phyloP scores from a whole-genome alignment of 2,888 invertebrate species.

The Philaethria dido region DNA sequence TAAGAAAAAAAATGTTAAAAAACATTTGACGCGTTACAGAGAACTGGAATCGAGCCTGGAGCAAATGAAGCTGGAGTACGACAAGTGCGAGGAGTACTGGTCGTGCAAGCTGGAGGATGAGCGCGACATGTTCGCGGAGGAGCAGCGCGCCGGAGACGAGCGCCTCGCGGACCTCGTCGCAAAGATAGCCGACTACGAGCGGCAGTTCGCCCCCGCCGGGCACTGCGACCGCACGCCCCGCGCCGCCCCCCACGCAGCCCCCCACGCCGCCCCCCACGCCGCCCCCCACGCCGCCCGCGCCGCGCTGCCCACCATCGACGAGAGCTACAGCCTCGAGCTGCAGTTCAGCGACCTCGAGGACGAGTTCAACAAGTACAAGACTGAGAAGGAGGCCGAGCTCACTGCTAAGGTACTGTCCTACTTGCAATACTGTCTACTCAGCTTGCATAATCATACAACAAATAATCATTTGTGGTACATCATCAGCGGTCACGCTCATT shows the following conservation, averaged over 20 bases:
- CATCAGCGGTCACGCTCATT: no score
- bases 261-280: constrained; percentile 82
- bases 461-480: no score
- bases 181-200: constrained; percentile 92
- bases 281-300: neutral
- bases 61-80: constrained; percentile 90
- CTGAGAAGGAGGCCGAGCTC: constrained; percentile 47
- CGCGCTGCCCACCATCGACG: constrained; percentile 89
- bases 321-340: constrained; percentile 86
- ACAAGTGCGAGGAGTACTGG: constrained; percentile 95
- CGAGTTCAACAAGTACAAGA: constrained; percentile 80
- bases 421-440: no score
- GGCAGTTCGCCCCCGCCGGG: constrained; percentile 85
- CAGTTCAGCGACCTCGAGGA: constrained; percentile 87
- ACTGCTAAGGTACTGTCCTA: constrained; percentile 32
- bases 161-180: constrained; percentile 46
- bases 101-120: constrained; percentile 90
- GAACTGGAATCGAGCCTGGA: constrained; percentile 90
- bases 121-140: constrained; percentile 88
- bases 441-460: no score
- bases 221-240: no score
- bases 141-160: constrained; percentile 79
- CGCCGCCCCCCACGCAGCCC: constrained; percentile 70
- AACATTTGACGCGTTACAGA: constrained; percentile 56
- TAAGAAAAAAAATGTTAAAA: neutral